phyloP scores from a whole-genome alignment of 2,888 invertebrate genomes.

The Zygaena filipendulae region DNA sequence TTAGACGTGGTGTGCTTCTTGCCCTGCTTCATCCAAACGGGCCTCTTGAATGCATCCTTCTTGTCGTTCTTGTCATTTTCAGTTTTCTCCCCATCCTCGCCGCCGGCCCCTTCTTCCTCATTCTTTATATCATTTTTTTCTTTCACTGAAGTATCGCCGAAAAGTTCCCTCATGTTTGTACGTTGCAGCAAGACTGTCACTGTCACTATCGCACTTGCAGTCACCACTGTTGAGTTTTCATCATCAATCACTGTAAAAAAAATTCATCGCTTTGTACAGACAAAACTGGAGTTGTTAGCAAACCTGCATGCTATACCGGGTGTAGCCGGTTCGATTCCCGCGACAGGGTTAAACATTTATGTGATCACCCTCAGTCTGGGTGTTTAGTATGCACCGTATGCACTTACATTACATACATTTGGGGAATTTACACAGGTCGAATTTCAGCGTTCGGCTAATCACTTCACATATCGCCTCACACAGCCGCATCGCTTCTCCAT shows the following conservation, averaged over 20 bases:
- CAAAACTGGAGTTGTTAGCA: too few relatives aligned
- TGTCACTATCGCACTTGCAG: slow-evolving; percentile 97
- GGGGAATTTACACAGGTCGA: too few relatives aligned
- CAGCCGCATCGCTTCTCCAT: too few relatives aligned
- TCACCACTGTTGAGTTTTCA: slow-evolving; percentile 96
- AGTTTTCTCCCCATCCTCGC: slow-evolving; percentile 42
- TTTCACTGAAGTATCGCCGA: slow-evolving; percentile 80
- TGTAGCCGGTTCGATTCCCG: too few relatives aligned
- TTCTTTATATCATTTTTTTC: slow-evolving; percentile 72
- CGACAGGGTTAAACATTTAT: too few relatives aligned
- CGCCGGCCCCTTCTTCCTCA: slow-evolving; percentile 63
- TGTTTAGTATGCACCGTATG: too few relatives aligned
- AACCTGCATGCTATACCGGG: too few relatives aligned
- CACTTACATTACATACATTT: too few relatives aligned
- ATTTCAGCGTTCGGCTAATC: too few relatives aligned
- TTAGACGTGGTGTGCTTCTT: slow-evolving; percentile 68
- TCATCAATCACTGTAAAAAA: slow-evolving; percentile 90
- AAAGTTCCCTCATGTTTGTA: slow-evolving; percentile 84
- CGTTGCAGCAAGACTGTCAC: slow-evolving; percentile 91
- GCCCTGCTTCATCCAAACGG: slow-evolving; percentile 85
- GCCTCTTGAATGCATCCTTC: slow-evolving; percentile 72
- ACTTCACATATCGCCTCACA: too few relatives aligned
- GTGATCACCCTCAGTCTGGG: too few relatives aligned
- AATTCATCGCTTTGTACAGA: not conserved
- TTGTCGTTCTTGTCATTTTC: slow-evolving; percentile 55